phyloP scores from a whole-genome alignment of 2,113 vertebrate species.

The Nesogale talazaci region DNA sequence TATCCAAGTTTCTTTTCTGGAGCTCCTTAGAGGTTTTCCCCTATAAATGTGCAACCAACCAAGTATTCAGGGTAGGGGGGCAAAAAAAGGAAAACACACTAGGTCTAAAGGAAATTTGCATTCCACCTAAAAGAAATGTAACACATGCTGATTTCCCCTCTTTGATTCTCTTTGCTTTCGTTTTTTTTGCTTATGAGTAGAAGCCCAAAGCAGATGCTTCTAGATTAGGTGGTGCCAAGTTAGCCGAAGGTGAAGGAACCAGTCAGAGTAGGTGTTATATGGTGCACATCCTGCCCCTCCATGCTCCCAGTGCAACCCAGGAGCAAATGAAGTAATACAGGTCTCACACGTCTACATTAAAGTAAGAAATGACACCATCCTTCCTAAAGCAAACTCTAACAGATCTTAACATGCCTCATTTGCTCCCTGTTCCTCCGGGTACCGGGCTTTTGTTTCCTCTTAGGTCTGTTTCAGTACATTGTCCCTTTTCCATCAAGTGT shows the following conservation, averaged over 20 bases:
- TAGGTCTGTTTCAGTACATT: too few relatives aligned
- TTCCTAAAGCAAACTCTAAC: slow-evolving; percentile 17
- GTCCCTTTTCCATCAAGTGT: too few relatives aligned
- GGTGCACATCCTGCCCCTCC: neutral
- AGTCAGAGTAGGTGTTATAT: neutral
- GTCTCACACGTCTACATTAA: neutral
- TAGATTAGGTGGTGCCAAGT: neutral
- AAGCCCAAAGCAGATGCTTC: slow-evolving; percentile 27
- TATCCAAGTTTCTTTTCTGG: slow-evolving; percentile 30
- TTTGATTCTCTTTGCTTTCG: neutral
- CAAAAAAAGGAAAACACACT: neutral
- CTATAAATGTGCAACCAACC: slow-evolving; percentile 22
- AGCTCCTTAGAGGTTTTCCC: slow-evolving; percentile 5
- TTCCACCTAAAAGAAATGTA: neutral
- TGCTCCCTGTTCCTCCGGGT: neutral
- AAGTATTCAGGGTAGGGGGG: neutral
- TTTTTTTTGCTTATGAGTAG: neutral
- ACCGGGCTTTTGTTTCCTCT: neutral
- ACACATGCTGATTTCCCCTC: neutral
- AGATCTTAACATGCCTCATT: neutral
- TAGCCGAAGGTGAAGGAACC: neutral
- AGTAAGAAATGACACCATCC: neutral
- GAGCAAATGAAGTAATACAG: neutral
- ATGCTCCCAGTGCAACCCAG: neutral
- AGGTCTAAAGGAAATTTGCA: slow-evolving; percentile 34